These are phyloP conservation scores for Corythaixoides concolor DNA, from an alignment of 2,113 vertebrate species.

Conservation along the genomic window DNA sequence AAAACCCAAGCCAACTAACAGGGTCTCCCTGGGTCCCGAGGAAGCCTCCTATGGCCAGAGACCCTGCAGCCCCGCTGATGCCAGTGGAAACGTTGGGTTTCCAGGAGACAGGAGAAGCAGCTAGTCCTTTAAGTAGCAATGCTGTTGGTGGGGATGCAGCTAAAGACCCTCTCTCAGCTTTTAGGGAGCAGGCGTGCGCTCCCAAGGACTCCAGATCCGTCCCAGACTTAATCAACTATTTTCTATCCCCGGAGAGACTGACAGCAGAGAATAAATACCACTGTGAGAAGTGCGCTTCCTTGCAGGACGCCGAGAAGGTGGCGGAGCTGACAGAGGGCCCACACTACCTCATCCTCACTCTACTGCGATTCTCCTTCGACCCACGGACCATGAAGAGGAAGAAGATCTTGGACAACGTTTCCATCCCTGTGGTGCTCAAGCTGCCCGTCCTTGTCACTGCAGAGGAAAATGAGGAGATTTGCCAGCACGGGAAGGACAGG, in stretches of 20 bases:
- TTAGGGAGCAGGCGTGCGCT: neutral
- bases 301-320: conserved; percentile 82
- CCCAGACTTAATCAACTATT: conserved; percentile 83
- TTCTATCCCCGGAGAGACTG: conserved; percentile 79
- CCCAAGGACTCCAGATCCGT: conserved; percentile 72
- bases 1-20: neutral
- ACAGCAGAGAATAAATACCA: conserved; percentile 82
- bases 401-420: conserved; percentile 82
- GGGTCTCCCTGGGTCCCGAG: conserved; percentile 46
- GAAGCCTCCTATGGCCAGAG: conserved; percentile 18
- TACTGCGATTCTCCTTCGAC: conserved; percentile 82
- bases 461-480: neutral
- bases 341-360: conserved; percentile 81
- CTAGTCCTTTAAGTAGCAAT: neutral
- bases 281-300: conserved; percentile 78
- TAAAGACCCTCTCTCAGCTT: neutral
- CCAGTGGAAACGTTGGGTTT: conserved; percentile 3
- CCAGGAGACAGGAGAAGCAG: neutral
- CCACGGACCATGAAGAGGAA: conserved; percentile 78
- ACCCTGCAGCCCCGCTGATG: neutral
- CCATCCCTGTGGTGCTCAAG: conserved; percentile 77
- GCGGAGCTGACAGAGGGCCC: conserved; percentile 79
- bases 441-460: conserved; percentile 67
- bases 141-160: neutral
- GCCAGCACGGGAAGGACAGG: neutral